A percentile compares a stretch with the other conserved stretches of the same genome.
These are phyloP conservation scores for Dreissena polymorpha DNA, from an alignment of 1,140 invertebrate genomes.

Conservation along the genomic window DNA sequence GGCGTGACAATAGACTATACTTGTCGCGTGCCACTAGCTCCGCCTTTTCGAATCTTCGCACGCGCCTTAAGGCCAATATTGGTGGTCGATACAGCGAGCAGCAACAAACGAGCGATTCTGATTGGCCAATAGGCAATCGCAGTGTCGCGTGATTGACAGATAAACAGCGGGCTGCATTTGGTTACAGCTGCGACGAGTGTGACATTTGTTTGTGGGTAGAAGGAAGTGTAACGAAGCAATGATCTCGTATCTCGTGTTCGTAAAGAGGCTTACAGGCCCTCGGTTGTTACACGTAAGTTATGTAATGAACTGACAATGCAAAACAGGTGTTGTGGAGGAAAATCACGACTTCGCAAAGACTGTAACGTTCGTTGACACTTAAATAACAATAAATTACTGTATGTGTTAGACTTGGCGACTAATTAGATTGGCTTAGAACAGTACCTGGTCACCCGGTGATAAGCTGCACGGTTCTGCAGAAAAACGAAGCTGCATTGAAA, in stretches of 20 bases:
- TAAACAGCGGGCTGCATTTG: conserved; percentile 44
- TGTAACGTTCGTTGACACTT: conserved; percentile 34
- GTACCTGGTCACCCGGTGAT: no score
- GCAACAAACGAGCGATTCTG: conserved; percentile 37
- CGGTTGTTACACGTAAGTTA: conserved; percentile 18
- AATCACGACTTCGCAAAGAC: conserved; percentile 14
- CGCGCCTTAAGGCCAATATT: conserved; percentile 38
- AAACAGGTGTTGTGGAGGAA: conserved; percentile 41
- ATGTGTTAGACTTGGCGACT: neutral
- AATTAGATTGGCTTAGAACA: neutral
- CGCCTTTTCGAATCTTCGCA: conserved; percentile 44
- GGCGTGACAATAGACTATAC: conserved; percentile 56
- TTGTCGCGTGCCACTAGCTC: conserved; percentile 47
- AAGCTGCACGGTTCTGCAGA: no score
- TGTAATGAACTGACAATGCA: conserved; percentile 25
- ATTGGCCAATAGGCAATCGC: conserved; percentile 45
- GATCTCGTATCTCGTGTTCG: conserved; percentile 32
- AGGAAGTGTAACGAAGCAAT: conserved; percentile 35
- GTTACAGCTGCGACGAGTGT: conserved; percentile 45
- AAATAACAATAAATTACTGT: conserved; percentile 31
- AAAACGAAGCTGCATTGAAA: no score
- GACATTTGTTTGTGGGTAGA: conserved; percentile 51
- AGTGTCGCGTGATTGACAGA: conserved; percentile 48
- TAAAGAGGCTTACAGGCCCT: conserved; percentile 20
- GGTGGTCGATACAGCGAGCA: conserved; percentile 46